Conservation (phyloP, 2,113 vertebrate species). For the Anguilla rostrata region DNA sequence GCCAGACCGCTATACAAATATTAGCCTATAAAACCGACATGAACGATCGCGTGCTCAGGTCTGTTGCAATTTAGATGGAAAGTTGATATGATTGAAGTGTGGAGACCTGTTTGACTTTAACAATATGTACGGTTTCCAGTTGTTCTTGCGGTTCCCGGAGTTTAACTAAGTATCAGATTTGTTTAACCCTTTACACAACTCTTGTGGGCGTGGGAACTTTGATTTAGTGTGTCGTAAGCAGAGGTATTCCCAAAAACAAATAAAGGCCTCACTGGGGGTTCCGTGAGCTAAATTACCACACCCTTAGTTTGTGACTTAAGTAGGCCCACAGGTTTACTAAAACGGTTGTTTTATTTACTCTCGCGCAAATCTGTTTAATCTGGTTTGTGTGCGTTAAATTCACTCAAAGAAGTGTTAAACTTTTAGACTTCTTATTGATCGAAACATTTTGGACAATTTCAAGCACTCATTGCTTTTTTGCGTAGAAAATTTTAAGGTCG, state of each 20-base stretch:
- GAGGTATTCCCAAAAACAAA: conserved; percentile 24
- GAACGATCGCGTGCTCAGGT: neutral
- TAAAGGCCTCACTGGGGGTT: conserved; percentile 47
- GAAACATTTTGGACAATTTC: no score
- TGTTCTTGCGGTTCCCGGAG: no score
- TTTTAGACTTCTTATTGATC: neutral
- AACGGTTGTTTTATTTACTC: neutral
- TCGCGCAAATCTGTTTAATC: neutral
- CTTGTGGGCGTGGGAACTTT: neutral
- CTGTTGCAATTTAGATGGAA: neutral
- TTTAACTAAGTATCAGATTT: neutral
- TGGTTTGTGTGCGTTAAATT: neutral
- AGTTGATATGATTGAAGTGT: neutral
- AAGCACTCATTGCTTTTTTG: no score
- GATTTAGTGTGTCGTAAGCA: conserved; percentile 1
- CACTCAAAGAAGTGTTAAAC: neutral
- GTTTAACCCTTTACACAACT: neutral
- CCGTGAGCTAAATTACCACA: conserved; percentile 56
- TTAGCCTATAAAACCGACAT: neutral
- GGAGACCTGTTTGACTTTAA: neutral
- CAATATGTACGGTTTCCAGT: neutral
- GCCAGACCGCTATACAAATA: neutral
- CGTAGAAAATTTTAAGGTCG: no score
- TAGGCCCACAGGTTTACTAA: conserved; percentile 3
- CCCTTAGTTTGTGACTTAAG: conserved; percentile 55